These are phyloP conservation scores for Myotis findleyi DNA, from an alignment of 2,797 vertebrate species.

Conservation along the genomic window DNA sequence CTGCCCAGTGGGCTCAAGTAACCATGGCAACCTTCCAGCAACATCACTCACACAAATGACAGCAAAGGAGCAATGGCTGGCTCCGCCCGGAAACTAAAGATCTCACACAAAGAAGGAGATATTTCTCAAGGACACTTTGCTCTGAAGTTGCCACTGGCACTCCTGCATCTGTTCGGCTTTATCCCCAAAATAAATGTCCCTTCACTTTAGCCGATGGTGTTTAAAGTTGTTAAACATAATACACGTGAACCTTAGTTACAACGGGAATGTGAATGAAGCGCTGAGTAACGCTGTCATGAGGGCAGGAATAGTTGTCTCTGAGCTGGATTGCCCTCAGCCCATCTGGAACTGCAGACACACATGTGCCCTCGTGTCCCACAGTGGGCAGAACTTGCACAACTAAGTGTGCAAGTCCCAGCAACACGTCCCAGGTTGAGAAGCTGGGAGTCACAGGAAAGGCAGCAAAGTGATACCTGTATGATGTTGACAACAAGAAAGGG, in stretches of 20 bases:
- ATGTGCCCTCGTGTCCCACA: fast-evolving
- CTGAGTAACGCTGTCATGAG: slow-evolving; percentile 44
- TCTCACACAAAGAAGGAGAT: background rate
- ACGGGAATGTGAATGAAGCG: slow-evolving; percentile 44
- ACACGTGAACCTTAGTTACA: slow-evolving; percentile 67
- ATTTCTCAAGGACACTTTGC: slow-evolving; percentile 78
- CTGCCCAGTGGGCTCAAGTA: slow-evolving; percentile 74
- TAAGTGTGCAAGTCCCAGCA: background rate
- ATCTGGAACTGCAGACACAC: background rate
- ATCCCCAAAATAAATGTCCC: slow-evolving; percentile 73
- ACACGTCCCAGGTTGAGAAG: fast-evolving
- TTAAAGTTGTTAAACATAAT: slow-evolving; percentile 75
- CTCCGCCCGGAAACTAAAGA: background rate
- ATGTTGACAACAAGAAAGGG: background rate
- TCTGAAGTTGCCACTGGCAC: slow-evolving; percentile 60
- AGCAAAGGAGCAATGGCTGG: slow-evolving; percentile 44
- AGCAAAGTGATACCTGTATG: background rate
- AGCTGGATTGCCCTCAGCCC: background rate
- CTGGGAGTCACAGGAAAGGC: fast-evolving
- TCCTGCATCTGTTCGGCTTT: slow-evolving; percentile 64
- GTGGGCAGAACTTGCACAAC: fast-evolving
- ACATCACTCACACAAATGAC: slow-evolving; percentile 75
- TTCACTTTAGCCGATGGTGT: slow-evolving; percentile 65
- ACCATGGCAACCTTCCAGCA: slow-evolving; percentile 87
- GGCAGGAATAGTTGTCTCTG: background rate